These are phyloP conservation scores for Agrotis segetum DNA, from an alignment of 2,888 invertebrate species.

Conservation along the genomic window DNA sequence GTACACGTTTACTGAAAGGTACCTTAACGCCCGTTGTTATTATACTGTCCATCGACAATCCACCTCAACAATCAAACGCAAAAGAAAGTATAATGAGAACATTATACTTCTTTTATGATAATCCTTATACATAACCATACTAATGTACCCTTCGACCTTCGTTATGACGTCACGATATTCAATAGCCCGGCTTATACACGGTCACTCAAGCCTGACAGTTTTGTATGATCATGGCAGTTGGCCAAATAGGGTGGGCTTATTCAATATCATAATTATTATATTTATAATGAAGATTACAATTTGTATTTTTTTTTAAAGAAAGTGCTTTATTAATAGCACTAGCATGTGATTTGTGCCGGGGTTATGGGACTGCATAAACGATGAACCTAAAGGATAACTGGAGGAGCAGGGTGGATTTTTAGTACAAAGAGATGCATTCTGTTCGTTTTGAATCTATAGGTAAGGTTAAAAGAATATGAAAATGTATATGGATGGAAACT, in stretches of 20 bases:
- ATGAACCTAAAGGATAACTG: no score
- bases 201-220: conserved; percentile 57
- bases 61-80: background rate
- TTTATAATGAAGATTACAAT: conserved; percentile 4
- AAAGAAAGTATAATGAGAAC: conserved; percentile 10
- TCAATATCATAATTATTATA: conserved; percentile 26
- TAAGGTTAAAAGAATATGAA: background rate
- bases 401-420: no score
- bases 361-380: no score
- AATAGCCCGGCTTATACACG: conserved; percentile 57
- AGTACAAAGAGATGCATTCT: no score
- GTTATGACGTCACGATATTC: conserved; percentile 64
- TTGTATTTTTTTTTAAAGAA: background rate
- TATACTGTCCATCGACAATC: background rate
- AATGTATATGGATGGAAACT: no score
- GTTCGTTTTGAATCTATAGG: no score
- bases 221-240: conserved; percentile 61
- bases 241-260: conserved; percentile 62
- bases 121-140: conserved; percentile 33
- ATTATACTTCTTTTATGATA: conserved; percentile 23
- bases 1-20: no score
- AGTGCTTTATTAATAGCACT: no score
- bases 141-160: conserved; percentile 39
- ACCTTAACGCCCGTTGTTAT: background rate
- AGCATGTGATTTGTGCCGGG: no score